Evolutionary conservation across 1,140 invertebrate species (phyloP).

Genomic region (Macrobrachium rosenbergii): DNA sequence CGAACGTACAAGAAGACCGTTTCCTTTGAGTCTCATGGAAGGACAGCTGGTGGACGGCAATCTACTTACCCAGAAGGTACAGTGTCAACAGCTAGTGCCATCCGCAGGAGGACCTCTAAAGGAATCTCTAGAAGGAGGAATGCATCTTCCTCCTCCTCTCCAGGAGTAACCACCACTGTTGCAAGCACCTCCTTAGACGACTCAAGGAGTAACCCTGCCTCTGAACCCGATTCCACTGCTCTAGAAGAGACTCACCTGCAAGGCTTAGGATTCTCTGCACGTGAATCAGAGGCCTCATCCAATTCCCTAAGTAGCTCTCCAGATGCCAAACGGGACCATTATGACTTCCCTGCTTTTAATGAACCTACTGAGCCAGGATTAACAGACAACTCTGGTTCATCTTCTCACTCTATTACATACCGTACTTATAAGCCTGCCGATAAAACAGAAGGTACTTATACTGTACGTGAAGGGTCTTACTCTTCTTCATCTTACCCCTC

Average conservation of each 20-base stretch:
- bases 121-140: slow-evolving; percentile 25
- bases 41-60: slow-evolving; percentile 27
- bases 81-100: slow-evolving; percentile 38
- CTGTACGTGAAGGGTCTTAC: slow-evolving; percentile 37
- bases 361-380: slow-evolving; percentile 25
- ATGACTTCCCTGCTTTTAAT: slow-evolving; percentile 9
- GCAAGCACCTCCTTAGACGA: slow-evolving; percentile 25
- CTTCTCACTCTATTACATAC: neutral
- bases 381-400: slow-evolving; percentile 4
- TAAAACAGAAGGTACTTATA: slow-evolving; percentile 23
- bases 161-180: slow-evolving; percentile 5
- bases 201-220: slow-evolving; percentile 12
- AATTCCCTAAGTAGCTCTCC: slow-evolving; percentile 31
- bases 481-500: slow-evolving; percentile 40
- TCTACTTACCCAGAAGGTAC: slow-evolving; percentile 58
- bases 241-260: slow-evolving; percentile 49
- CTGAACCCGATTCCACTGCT: neutral
- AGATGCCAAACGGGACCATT: neutral
- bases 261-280: slow-evolving; percentile 18
- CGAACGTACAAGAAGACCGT: slow-evolving; percentile 54
- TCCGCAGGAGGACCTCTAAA: slow-evolving; percentile 38
- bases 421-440: neutral
- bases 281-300: slow-evolving; percentile 31
- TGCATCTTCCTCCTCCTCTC: slow-evolving; percentile 20
- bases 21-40: slow-evolving; percentile 42